Evolutionary conservation across 2,888 invertebrate species (phyloP), one percentile per base, ranked within the genome.

Genomic region (Hydraecia micacea): DNA sequence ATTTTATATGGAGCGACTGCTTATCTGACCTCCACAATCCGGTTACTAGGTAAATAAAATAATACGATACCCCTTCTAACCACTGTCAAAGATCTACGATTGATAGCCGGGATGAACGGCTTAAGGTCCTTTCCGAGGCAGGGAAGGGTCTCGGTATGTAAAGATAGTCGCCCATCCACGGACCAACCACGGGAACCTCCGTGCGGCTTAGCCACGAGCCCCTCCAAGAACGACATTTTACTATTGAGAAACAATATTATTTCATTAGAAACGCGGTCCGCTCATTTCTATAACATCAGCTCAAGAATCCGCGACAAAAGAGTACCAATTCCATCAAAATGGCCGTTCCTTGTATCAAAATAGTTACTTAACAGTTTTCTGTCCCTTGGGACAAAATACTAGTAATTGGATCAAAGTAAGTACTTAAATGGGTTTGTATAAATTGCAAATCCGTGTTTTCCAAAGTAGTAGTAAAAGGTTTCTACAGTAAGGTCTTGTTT

Each of bases 291-390:
- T 66, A 69, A 32, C 25, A 32, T 8, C 42, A 68, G 6, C 71
- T 28, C 46, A 85, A 73, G 72, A 84, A 86, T 87, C 72, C 79
- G 76, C 86, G 82, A 75, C 80, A 80, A 69, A 78, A 74, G 60
- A 80, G 75, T 81, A 84, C 80, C 85, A 85, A 89, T 91, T 88
- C 87, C 90, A 92, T 91, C 92, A 90, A 90, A 90, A 90, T 89
- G 88, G 80, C 87, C 82, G 79, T 86, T 87, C 76, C 87, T 87
- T 87, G 89, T 90, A 86, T 70, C 83, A 84, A 76, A 89, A 90
- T 87, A 89, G 87, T 88, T 86, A 62, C 62, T 77, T 75, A 74
- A 72, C 46, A 73, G 83, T 83, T 83, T 79, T 84, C 77, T 75
- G 76, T 82, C 79, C 86, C 67, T 86, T 71, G 21, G 21, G 9